phyloP scores from a whole-genome alignment of 2,113 vertebrate species.

The Pteruthius melanotis region DNA sequence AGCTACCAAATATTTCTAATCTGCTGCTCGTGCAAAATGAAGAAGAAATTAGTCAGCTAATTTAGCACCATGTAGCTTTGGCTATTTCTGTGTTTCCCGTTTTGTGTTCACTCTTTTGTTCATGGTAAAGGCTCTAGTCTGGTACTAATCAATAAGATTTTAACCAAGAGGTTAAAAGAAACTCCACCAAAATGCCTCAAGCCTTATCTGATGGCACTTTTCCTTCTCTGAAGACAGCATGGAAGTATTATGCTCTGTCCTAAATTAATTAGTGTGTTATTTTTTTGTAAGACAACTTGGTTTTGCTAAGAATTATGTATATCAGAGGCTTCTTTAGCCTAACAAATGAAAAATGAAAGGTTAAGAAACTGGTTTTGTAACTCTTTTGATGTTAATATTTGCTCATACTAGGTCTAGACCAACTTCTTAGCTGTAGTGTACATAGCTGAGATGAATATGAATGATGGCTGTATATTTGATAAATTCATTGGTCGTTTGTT shows the following conservation, averaged over 20 bases:
- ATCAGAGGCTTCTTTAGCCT: not conserved
- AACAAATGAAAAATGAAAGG: not conserved
- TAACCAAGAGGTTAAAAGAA: not conserved
- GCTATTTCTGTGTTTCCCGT: not conserved
- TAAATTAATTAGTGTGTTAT: not conserved
- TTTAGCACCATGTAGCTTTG: not conserved
- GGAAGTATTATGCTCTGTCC: not conserved
- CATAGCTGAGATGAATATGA: not conserved
- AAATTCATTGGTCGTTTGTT: not conserved
- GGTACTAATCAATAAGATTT: not conserved
- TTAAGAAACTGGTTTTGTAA: not conserved
- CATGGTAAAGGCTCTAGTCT: not conserved
- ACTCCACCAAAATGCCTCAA: not conserved
- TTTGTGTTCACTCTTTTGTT: not conserved
- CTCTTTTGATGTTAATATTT: not conserved
- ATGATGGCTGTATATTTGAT: accelerated
- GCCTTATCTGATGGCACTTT: not conserved
- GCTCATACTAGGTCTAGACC: not conserved
- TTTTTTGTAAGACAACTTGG: not conserved
- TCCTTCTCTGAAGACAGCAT: not conserved
- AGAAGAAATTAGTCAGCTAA: not conserved
- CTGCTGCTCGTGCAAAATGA: not conserved
- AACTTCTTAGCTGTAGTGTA: not conserved
- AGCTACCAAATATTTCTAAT: not conserved
- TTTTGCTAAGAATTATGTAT: not conserved